These are phyloP conservation scores for Bergia puertoricense DNA, from an alignment of 92 coral and sea anemone species.

Conservation along the genomic window DNA sequence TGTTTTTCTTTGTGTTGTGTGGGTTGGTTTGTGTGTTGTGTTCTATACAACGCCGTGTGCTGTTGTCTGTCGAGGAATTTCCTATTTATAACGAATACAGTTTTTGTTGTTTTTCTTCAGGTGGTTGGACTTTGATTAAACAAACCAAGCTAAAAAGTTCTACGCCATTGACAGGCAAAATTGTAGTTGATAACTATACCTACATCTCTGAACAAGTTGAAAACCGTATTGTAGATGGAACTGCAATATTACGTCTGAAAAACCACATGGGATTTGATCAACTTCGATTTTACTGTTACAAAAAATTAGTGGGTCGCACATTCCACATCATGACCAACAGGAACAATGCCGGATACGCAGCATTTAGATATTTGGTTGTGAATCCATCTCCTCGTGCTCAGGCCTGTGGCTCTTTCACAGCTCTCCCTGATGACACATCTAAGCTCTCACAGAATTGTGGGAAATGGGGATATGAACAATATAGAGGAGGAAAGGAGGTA, in stretches of 20 bases:
- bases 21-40: too few relatives aligned
- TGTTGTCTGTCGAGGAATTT: too few relatives aligned
- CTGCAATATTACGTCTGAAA: too few relatives aligned
- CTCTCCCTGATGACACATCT: constrained; percentile 13
- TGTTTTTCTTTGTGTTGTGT: too few relatives aligned
- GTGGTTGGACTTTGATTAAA: constrained; percentile 43
- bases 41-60: too few relatives aligned
- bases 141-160: too few relatives aligned
- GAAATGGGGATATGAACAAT: constrained; percentile 4
- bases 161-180: background rate
- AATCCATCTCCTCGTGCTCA: background rate
- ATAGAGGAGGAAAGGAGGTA: background rate
- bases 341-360: constrained; percentile 4
- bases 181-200: background rate
- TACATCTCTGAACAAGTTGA: too few relatives aligned
- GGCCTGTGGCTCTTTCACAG: constrained; percentile 26
- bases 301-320: too few relatives aligned
- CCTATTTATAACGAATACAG: background rate
- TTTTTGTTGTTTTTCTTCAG: background rate
- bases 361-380: constrained; percentile 5
- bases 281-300: too few relatives aligned
- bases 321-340: constrained; percentile 35
- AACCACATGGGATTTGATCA: too few relatives aligned
- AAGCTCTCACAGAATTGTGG: background rate
- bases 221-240: too few relatives aligned